Conservation (phyloP, 1,140 invertebrate species). For the Bilobella aurantiaca region DNA sequence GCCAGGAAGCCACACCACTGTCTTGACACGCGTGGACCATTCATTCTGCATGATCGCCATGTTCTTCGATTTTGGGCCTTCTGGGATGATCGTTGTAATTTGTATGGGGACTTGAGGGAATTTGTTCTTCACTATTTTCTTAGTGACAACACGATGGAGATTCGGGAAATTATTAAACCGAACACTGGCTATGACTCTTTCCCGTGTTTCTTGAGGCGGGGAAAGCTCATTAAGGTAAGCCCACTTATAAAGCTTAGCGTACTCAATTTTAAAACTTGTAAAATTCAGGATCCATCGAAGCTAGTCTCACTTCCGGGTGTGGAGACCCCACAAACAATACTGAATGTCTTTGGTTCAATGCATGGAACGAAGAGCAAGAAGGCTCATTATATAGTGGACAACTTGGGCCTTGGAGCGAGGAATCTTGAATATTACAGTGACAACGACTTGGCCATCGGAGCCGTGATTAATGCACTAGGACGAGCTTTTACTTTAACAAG, state of each 20-base stretch:
- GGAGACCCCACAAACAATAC: conserved; percentile 28
- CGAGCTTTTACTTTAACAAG: conserved; percentile 67
- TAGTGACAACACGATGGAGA: conserved; percentile 77
- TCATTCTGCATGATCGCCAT: conserved; percentile 63
- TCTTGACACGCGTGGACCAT: conserved; percentile 50
- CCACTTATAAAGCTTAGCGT: conserved; percentile 7
- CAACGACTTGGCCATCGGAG: conserved; percentile 66
- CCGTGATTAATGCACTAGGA: conserved; percentile 65
- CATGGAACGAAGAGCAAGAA: conserved; percentile 27
- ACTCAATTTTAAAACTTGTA: no score
- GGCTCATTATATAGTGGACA: conserved; percentile 30
- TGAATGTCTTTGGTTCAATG: conserved; percentile 34
- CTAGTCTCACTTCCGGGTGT: conserved; percentile 29
- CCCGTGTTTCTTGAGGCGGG: conserved; percentile 58
- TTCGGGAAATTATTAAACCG: conserved; percentile 58
- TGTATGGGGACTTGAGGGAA: conserved; percentile 61
- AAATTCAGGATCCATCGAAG: conserved; percentile 14
- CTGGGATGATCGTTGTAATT: conserved; percentile 72
- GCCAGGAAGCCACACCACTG: conserved; percentile 47
- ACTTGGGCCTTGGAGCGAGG: conserved; percentile 24
- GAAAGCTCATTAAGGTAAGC: conserved; percentile 64
- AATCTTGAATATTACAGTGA: conserved; percentile 41
- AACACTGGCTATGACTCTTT: conserved; percentile 60
- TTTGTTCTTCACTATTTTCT: conserved; percentile 71
- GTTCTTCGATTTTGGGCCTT: conserved; percentile 74